Evolutionary conservation across 2,888 invertebrate genomes (phyloP), one percentile per base, ranked within the genome.

Genomic region (Morpho achilles): DNA sequence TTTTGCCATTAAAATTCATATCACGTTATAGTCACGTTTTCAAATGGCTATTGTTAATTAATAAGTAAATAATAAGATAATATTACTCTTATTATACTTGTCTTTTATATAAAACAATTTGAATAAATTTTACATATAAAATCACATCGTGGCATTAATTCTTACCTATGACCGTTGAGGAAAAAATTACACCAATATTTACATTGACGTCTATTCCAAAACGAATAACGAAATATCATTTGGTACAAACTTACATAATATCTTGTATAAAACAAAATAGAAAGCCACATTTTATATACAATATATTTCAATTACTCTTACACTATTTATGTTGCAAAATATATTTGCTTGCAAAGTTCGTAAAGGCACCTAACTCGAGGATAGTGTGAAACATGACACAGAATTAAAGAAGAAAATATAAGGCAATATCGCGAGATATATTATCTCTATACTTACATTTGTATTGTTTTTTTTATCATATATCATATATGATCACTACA

Each of bases 91-190:
- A 61, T 41, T 55, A 62, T 64, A 76, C 53, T 69, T 80, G 82
- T 84, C 81, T 84, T 85, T 84, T 79, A 73, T 68, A 75, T 71
- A 79, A 75, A 75, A 72, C 73, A 75, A 70, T 67, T 74, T 69
- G 67, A 59, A 67, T 67, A 65, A 65, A 61, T 50, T 62, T 63
- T 57, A 71, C 56, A 59, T 58, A 75, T 72, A 75, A 71, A 69
- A 77, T 77, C 74, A 79, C 73, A 77, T 70, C 57, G 72, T 71
- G 79, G 78, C 72, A 73, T 76, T 52, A 58, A 59, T 61, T 62
- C 63, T 72, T 73, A 70, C 67, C 64, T 67, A 72, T 63, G 68
- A 71, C 72, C 73, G 67, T 67, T 65, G 67, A 58, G 61, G 69
- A 68, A 67, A 70, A 66, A 67, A 50, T 56, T 42, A 58, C 61